phyloP scores from a whole-genome alignment of 2,797 vertebrate genomes.

The Vireo griseus region DNA sequence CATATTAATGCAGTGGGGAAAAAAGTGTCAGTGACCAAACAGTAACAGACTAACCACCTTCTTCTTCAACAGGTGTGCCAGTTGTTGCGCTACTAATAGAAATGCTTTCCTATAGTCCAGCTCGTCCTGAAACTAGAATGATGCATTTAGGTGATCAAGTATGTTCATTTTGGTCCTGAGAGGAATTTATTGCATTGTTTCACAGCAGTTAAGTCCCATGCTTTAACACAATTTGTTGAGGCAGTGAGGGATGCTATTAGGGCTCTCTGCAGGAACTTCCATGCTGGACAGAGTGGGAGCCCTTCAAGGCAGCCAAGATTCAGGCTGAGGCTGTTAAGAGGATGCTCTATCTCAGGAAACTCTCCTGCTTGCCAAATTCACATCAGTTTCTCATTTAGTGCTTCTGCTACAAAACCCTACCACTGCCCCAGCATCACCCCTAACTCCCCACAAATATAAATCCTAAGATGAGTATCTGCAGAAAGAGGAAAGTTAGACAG shows the following conservation, averaged over 20 bases:
- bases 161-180: not conserved
- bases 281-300: not conserved
- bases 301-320: not conserved
- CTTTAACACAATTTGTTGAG: not conserved
- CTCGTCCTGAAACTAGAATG: not conserved
- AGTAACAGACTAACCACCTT: conserved; percentile 12
- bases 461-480: not conserved
- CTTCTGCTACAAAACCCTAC: not conserved
- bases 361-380: conserved; percentile 18
- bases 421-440: not conserved
- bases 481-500: not conserved
- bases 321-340: not conserved
- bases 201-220: not conserved
- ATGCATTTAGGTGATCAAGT: not conserved
- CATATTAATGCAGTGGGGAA: not conserved
- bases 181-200: not conserved
- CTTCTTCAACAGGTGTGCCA: not conserved
- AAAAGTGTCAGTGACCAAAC: not conserved
- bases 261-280: conserved; percentile 3
- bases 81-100: not conserved
- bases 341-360: not conserved
- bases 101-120: conserved; percentile 6
- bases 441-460: not conserved
- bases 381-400: not conserved
- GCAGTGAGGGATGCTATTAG: not conserved